phyloP scores from a whole-genome alignment of 2,888 invertebrate species.

The Pelosia muscerda region DNA sequence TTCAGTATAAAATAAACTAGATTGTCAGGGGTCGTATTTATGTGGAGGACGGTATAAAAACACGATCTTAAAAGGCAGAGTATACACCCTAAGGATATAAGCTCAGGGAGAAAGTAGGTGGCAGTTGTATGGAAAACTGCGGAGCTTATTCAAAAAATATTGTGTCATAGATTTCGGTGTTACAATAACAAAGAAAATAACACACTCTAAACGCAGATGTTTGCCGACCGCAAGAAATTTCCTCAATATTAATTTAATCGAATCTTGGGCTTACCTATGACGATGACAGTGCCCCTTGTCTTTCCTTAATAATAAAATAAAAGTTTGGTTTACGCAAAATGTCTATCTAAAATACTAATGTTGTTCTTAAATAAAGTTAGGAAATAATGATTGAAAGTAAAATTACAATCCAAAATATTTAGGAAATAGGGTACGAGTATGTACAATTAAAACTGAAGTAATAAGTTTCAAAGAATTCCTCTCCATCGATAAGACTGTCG shows the following conservation, averaged over 20 bases:
- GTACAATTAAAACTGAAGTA: no score
- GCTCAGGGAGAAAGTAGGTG: slow-evolving; percentile 47
- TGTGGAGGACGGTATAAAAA: slow-evolving; percentile 64
- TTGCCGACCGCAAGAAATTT: not conserved
- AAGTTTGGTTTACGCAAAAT: not conserved
- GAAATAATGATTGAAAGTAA: no score
- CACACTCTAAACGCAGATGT: slow-evolving; percentile 18
- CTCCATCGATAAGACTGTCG: no score
- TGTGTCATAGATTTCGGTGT: slow-evolving; percentile 37
- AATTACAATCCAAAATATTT: no score
- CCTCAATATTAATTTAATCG: slow-evolving; percentile 13
- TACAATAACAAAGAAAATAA: slow-evolving; percentile 42
- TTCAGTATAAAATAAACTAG: slow-evolving; percentile 68
- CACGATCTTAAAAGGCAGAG: slow-evolving; percentile 62
- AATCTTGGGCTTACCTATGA: slow-evolving; percentile 10
- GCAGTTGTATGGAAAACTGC: slow-evolving; percentile 46
- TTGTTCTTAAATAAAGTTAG: no score
- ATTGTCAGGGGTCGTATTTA: slow-evolving; percentile 66
- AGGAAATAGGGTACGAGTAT: no score
- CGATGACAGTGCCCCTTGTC: not conserved
- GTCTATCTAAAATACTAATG: no score
- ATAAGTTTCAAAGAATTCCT: no score
- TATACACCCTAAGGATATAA: slow-evolving; percentile 62
- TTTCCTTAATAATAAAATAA: slow-evolving; percentile 1
- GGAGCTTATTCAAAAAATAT: slow-evolving; percentile 54